Conservation (phyloP, 2,113 vertebrate genomes). For the Scophthalmus maximus region DNA sequence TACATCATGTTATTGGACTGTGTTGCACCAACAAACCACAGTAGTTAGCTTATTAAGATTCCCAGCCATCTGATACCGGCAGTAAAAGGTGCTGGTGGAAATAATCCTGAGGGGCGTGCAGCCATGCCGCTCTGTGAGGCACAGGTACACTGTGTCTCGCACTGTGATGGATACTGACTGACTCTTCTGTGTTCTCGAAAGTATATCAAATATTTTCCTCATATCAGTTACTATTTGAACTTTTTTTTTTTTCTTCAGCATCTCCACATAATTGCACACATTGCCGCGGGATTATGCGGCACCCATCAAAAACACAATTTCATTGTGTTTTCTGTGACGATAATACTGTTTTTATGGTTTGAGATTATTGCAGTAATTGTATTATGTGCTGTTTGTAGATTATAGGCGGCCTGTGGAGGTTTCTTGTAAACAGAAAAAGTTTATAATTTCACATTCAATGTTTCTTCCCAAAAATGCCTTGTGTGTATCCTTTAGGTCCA, state of each 20-base stretch:
- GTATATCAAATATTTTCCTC: conserved; percentile 4
- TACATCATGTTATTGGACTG: not conserved
- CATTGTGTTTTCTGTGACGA: not conserved
- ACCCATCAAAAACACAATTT: not conserved
- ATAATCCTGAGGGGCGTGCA: conserved; percentile 53
- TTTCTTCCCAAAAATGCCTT: not conserved
- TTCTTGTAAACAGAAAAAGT: not conserved
- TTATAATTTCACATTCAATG: too few relatives aligned
- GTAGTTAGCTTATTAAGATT: conserved; percentile 15
- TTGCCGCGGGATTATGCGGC: not conserved
- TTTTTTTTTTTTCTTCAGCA: conserved; percentile 25
- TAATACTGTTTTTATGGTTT: not conserved
- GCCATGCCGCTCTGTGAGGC: conserved; percentile 10
- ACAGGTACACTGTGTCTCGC: conserved; percentile 29
- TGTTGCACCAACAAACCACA: not conserved
- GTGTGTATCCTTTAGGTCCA: not conserved
- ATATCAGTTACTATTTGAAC: conserved; percentile 20
- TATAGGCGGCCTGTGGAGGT: not conserved
- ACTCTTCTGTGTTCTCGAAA: conserved; percentile 21
- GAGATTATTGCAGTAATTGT: not conserved
- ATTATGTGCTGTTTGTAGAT: not conserved
- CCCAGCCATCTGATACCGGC: not conserved
- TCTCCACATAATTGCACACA: not conserved
- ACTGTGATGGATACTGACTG: conserved; percentile 28
- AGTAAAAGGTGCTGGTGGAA: conserved; percentile 36